Percentiles rank a stretch among this genome's conserved stretches.
These are phyloP conservation scores for Hyposmocoma kahamanoa DNA, from an alignment of 1,140 invertebrate genomes.

Conservation along the genomic window DNA sequence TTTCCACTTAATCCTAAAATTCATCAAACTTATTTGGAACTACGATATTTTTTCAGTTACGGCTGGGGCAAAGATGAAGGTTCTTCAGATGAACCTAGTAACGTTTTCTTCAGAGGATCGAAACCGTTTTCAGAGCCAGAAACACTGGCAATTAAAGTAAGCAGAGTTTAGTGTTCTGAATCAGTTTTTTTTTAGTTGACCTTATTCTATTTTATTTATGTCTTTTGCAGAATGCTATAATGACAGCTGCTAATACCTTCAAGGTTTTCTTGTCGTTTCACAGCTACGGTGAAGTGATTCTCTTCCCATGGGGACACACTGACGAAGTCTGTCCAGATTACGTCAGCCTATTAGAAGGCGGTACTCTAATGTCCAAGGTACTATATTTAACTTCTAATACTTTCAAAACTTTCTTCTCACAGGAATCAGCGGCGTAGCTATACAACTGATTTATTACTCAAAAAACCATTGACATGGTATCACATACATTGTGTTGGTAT, in stretches of 20 bases:
- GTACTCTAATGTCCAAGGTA: slow-evolving; percentile 56
- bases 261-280: slow-evolving; percentile 89
- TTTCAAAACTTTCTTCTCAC: too few relatives aligned
- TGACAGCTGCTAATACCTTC: slow-evolving; percentile 64
- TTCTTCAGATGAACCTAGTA: slow-evolving; percentile 58
- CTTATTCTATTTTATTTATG: slow-evolving; percentile 33
- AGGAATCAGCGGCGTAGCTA: too few relatives aligned
- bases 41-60: slow-evolving; percentile 43
- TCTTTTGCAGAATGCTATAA: slow-evolving; percentile 69
- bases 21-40: too few relatives aligned
- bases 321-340: slow-evolving; percentile 80
- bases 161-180: too few relatives aligned
- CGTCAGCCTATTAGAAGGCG: slow-evolving; percentile 76
- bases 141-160: slow-evolving; percentile 80
- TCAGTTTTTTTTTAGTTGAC: too few relatives aligned
- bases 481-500: too few relatives aligned
- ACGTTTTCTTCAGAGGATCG: slow-evolving; percentile 84
- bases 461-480: too few relatives aligned
- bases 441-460: too few relatives aligned
- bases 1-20: too few relatives aligned
- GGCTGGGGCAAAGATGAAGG: slow-evolving; percentile 76
- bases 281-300: slow-evolving; percentile 91
- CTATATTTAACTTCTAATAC: too few relatives aligned
- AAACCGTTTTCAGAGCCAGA: slow-evolving; percentile 90
- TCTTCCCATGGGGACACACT: slow-evolving; percentile 90